These are phyloP conservation scores for Syngnathus typhle DNA, from an alignment of 2,113 vertebrate genomes.

Conservation along the genomic window DNA sequence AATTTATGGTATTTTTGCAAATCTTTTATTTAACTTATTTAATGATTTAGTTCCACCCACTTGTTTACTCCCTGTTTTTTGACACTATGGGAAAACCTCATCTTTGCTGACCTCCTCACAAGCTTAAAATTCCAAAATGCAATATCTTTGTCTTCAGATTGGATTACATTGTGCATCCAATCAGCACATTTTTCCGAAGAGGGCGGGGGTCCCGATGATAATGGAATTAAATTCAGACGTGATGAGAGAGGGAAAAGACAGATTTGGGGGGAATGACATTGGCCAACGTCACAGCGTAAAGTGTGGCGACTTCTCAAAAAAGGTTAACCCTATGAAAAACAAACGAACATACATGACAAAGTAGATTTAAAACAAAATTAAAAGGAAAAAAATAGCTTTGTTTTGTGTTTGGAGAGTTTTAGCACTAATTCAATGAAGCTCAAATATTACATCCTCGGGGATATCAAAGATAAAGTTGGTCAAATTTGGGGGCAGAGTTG, in stretches of 20 bases:
- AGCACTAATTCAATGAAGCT: no score
- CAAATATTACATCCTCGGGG: no score
- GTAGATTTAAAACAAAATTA: background rate
- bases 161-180: conserved; percentile 36
- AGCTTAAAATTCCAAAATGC: conserved; percentile 16
- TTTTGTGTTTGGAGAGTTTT: no score
- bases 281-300: background rate
- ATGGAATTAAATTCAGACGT: background rate
- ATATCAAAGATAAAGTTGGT: no score
- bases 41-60: background rate
- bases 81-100: conserved; percentile 20
- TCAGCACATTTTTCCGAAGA: conserved; percentile 5
- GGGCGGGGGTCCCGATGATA: background rate
- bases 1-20: no score
- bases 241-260: background rate
- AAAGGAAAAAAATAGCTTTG: background rate
- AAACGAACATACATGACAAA: background rate
- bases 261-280: background rate
- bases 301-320: background rate
- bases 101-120: conserved; percentile 5
- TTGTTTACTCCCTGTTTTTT: background rate
- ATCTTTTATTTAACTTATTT: no score
- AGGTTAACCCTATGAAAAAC: background rate
- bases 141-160: conserved; percentile 28
- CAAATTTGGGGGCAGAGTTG: no score